Evolutionary conservation across 2,113 vertebrate species (phyloP).

Genomic region (Panthera tigris): DNA sequence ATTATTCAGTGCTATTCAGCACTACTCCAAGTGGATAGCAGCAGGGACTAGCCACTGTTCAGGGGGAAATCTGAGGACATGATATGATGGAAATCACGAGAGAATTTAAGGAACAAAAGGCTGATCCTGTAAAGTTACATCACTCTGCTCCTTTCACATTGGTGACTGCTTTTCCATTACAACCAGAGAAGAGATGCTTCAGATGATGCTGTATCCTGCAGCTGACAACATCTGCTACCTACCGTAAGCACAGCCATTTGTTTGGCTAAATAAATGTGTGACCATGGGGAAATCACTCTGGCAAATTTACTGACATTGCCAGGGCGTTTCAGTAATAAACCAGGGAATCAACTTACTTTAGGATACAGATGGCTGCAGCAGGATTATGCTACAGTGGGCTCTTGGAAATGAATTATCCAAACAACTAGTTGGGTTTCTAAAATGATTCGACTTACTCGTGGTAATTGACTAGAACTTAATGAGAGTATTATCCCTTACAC

Average conservation of each 20-base stretch:
- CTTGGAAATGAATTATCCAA: conserved; percentile 74
- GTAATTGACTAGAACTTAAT: conserved; percentile 69
- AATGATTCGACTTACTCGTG: conserved; percentile 56
- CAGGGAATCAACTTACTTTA: conserved; percentile 65
- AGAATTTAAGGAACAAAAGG: background rate
- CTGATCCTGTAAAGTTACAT: background rate
- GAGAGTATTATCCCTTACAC: conserved; percentile 52
- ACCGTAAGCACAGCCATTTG: conserved; percentile 60
- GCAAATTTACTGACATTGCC: conserved; percentile 65
- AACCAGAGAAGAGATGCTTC: background rate
- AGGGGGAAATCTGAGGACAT: background rate
- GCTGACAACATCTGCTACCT: conserved; percentile 71
- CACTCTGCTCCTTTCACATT: background rate
- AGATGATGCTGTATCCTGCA: background rate
- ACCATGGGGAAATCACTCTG: conserved; percentile 69
- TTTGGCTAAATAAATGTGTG: conserved; percentile 76
- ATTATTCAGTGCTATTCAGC: background rate
- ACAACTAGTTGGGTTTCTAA: conserved; percentile 52
- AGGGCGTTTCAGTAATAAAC: conserved; percentile 64
- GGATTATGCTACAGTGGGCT: conserved; percentile 21
- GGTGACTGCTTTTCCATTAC: background rate
- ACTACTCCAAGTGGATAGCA: background rate
- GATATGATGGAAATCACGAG: background rate
- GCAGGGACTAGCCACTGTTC: background rate
- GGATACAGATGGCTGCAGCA: conserved; percentile 63